Percentiles rank a stretch among this genome's conserved stretches.
These are phyloP conservation scores for Tragelaphus imberbis DNA, from an alignment of 2,113 vertebrate genomes.

Conservation along the genomic window DNA sequence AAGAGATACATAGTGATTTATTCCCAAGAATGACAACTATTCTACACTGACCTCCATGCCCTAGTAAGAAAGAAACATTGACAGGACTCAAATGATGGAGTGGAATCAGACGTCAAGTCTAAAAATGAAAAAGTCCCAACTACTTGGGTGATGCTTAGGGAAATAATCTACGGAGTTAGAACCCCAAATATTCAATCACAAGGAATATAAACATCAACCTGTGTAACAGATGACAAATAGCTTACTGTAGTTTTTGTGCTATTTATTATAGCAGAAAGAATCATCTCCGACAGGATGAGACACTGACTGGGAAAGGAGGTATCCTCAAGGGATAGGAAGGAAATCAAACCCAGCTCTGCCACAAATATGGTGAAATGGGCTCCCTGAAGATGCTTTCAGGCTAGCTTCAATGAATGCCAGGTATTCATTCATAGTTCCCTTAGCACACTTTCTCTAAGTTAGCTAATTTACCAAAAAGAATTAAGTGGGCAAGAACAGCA, in stretches of 20 bases:
- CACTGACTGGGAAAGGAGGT: conserved; percentile 5
- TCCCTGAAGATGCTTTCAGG: background rate
- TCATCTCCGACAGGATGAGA: background rate
- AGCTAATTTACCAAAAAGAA: background rate
- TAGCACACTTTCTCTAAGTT: background rate
- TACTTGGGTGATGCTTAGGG: background rate
- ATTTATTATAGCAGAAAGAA: background rate
- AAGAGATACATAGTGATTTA: background rate
- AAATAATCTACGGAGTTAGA: background rate
- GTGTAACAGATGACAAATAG: background rate
- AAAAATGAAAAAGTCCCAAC: conserved; percentile 32
- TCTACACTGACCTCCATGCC: background rate
- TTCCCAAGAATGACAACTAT: conserved; percentile 15
- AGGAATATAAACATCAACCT: background rate
- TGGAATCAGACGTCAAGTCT: background rate
- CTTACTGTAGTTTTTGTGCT: background rate
- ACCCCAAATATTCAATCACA: background rate
- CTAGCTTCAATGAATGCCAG: background rate
- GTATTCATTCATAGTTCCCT: background rate
- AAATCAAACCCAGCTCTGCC: conserved; percentile 20
- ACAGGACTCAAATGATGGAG: background rate
- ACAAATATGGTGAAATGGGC: background rate
- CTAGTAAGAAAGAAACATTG: background rate
- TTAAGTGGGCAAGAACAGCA: background rate
- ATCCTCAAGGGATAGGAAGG: background rate